phyloP scores from a whole-genome alignment of 30 jellyfish, hydroid and myxozoan species.

The Hydractinia symbiolongicarpus region DNA sequence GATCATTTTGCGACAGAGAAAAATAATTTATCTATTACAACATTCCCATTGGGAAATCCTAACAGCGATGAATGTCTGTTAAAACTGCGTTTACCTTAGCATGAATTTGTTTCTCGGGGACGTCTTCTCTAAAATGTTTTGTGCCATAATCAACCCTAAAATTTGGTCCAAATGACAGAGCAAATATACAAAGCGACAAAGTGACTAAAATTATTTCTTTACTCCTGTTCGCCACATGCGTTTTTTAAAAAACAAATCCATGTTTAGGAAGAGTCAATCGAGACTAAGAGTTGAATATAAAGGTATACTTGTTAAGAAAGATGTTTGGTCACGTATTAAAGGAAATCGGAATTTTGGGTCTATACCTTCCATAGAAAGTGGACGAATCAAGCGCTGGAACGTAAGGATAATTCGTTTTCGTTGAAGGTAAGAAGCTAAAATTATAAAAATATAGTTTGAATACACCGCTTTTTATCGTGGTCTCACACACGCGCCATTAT shows the following conservation, averaged over 20 bases:
- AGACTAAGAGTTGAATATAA: too few species aligned
- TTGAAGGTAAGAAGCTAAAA: conserved; percentile 64
- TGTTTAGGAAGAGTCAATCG: too few species aligned
- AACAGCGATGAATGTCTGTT: too few species aligned
- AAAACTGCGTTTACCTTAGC: conserved; percentile 31
- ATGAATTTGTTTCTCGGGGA: conserved; percentile 9
- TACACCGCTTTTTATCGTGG: not conserved
- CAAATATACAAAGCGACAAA: too few species aligned
- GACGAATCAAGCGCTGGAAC: conserved; percentile 51
- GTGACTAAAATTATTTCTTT: too few species aligned
- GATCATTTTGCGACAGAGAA: too few species aligned
- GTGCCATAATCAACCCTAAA: conserved; percentile 82
- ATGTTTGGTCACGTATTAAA: not conserved
- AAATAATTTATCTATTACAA: too few species aligned
- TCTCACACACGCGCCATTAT: not conserved
- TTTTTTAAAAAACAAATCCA: too few species aligned
- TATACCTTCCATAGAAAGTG: conserved; percentile 43
- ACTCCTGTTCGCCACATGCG: too few species aligned
- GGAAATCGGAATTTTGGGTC: not conserved
- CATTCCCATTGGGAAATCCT: too few species aligned
- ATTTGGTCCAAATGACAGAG: not conserved
- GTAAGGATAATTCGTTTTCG: conserved; percentile 45
- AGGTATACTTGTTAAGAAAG: too few species aligned
- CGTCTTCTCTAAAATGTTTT: conserved; percentile 80
- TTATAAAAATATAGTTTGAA: not conserved